Base-by-base conservation (phyloP, 2,888 invertebrate species). In the Allophyes oxyacanthae region DNA sequence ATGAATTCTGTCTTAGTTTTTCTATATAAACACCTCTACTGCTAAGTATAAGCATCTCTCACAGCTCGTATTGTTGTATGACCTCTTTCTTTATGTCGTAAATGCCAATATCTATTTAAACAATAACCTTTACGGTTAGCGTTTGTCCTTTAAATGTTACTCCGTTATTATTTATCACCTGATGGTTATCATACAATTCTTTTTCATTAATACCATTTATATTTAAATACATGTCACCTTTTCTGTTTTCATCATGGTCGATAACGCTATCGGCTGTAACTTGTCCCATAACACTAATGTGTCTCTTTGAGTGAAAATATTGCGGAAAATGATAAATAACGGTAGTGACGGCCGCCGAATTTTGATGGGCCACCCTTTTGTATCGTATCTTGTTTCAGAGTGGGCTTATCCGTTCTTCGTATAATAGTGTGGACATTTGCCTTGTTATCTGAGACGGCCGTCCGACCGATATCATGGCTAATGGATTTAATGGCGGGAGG, bases 301-400 rank as follows among this genome's bases (percentile, higher is more conserved):
- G 84, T 81, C 84, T 77, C 82, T 85, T 83, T 82, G 82, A 88
- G 88, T 90, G 90, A 89, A 92, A 91, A 90, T 92, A 89, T 87
- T 82, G 84, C 84, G 82, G 85, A 86, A 90, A 90, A 92, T 92
- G 91, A 91, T 91, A 91, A 91, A 92, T 90, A 90, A 85, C 85
- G 84, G 82, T 72, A 80, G 74, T 83, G 86, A 88, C 85, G 85
- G 83, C 78, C 78, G 68, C 87, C 87, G 90, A 91, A 92, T 92
- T 91, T 90, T 91, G 92, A 92, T 91, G 89, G 86, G 81, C 50
- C 79, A 78, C 86, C 90, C 87, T 87, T 89, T 90, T 90, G 88
- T 90, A 86, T 84, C 81, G 87, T 88, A 88, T 92, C 92, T 88
- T 88, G 91, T 92, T 92, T 90, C 92, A 85, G 85, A 91, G 90